Conservation (phyloP, 2,888 invertebrate species). For the Nomada flava region DNA sequence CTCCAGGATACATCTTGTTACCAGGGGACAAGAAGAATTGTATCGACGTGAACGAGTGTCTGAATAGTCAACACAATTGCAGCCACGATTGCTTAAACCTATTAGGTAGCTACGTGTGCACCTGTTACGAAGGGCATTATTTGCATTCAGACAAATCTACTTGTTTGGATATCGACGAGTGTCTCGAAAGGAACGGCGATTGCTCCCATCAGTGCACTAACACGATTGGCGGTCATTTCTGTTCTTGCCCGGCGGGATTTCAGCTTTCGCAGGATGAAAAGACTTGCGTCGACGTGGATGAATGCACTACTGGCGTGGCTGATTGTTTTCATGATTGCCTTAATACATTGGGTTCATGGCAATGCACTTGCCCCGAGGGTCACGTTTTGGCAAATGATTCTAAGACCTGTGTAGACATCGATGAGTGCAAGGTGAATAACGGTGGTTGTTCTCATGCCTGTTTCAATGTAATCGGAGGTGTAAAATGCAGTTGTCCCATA, state of each 20-base stretch:
- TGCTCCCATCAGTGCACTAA: constrained; percentile 85
- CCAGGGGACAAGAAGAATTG: constrained; percentile 84
- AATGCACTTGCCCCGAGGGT: constrained; percentile 82
- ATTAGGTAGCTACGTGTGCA: constrained; percentile 82
- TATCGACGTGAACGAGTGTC: constrained; percentile 84
- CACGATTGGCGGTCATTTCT: constrained; percentile 85
- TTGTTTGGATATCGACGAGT: constrained; percentile 82
- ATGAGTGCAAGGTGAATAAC: constrained; percentile 86
- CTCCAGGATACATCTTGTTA: constrained; percentile 83
- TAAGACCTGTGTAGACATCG: constrained; percentile 83
- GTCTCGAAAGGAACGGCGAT: constrained; percentile 82
- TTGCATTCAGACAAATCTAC: constrained; percentile 78
- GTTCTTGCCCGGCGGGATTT: constrained; percentile 85
- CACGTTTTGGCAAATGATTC: constrained; percentile 77
- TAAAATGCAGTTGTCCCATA: constrained; percentile 85
- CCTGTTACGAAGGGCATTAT: constrained; percentile 77
- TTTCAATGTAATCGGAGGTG: constrained; percentile 85
- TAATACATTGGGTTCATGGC: constrained; percentile 82
- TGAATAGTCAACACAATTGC: constrained; percentile 75
- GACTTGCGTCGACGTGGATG: constrained; percentile 83
- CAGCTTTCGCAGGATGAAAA: constrained; percentile 81
- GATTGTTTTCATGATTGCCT: constrained; percentile 85
- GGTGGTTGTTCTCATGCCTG: constrained; percentile 89
- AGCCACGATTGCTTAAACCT: constrained; percentile 77
- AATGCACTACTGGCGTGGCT: constrained; percentile 82